Conservation (phyloP, 2,888 invertebrate species). For the Caenorhabditis auriculariae region DNA sequence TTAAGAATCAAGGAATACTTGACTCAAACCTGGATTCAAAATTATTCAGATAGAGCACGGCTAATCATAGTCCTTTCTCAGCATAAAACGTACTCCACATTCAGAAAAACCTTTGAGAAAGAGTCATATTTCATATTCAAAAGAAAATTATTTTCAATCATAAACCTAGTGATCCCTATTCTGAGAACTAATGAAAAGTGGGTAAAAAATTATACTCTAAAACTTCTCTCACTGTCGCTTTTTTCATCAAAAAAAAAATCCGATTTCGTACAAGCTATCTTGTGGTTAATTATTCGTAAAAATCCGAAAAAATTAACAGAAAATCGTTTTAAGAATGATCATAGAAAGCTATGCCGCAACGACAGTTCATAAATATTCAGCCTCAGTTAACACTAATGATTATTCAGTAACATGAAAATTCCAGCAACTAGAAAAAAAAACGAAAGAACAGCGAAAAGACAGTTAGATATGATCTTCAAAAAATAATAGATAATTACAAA, state of each 20-base stretch:
- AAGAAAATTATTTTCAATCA: neutral
- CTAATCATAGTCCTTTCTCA: too few relatives aligned
- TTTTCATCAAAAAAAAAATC: neutral
- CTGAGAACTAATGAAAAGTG: neutral
- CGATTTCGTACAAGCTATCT: neutral
- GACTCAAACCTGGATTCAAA: too few relatives aligned
- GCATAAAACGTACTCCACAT: too few relatives aligned
- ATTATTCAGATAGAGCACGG: too few relatives aligned
- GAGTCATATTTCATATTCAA: neutral
- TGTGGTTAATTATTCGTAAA: neutral
- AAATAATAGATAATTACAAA: too few relatives aligned
- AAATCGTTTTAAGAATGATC: neutral
- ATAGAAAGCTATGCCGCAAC: too few relatives aligned
- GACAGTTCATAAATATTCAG: too few relatives aligned
- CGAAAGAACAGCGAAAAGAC: too few relatives aligned
- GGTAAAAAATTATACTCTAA: neutral
- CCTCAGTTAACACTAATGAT: too few relatives aligned
- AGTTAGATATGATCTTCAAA: too few relatives aligned
- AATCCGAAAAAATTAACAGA: neutral
- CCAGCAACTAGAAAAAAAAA: neutral
- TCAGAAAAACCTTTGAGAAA: too few relatives aligned
- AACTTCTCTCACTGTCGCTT: neutral
- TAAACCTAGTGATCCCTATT: neutral
- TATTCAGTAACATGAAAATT: neutral
- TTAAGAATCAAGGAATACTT: too few relatives aligned